These are phyloP conservation scores for Thelaira solivaga DNA, from an alignment of 2,888 invertebrate species.

Conservation along the genomic window DNA sequence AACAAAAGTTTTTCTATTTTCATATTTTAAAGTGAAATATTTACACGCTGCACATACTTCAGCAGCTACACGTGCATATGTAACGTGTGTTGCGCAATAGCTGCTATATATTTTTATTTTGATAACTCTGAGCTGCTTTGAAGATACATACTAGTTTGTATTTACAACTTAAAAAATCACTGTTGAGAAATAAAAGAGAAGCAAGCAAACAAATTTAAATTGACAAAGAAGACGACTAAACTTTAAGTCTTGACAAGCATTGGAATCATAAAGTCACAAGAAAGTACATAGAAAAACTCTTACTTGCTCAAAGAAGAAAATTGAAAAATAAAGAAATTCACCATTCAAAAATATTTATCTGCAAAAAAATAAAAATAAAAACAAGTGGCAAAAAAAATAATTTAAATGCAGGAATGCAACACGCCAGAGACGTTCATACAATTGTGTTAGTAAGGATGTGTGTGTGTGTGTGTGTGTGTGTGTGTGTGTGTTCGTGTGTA, in stretches of 20 bases:
- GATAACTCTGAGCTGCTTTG: too few relatives aligned
- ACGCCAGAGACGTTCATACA: too few relatives aligned
- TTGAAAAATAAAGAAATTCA: too few relatives aligned
- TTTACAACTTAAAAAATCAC: too few relatives aligned
- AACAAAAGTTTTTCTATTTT: too few relatives aligned
- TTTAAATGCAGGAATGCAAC: neutral
- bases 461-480: neutral
- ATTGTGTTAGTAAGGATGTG: too few relatives aligned
- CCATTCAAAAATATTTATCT: conserved; percentile 28
- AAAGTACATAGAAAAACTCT: neutral
- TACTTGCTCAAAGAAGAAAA: neutral
- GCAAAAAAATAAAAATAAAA: neutral
- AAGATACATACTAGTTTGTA: too few relatives aligned
- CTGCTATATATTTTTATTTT: too few relatives aligned
- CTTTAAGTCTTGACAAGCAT: conserved; percentile 4
- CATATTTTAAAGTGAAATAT: too few relatives aligned
- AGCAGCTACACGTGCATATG: too few relatives aligned
- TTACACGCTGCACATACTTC: too few relatives aligned
- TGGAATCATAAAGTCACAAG: conserved; percentile 26
- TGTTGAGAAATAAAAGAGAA: neutral
- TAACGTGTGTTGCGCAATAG: too few relatives aligned
- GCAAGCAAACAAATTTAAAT: conserved; percentile 5
- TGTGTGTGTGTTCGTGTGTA: neutral
- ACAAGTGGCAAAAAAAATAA: neutral
- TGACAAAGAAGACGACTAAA: neutral